Conservation (phyloP, 1,140 invertebrate genomes). For the Holcopasites calliopsidis region DNA sequence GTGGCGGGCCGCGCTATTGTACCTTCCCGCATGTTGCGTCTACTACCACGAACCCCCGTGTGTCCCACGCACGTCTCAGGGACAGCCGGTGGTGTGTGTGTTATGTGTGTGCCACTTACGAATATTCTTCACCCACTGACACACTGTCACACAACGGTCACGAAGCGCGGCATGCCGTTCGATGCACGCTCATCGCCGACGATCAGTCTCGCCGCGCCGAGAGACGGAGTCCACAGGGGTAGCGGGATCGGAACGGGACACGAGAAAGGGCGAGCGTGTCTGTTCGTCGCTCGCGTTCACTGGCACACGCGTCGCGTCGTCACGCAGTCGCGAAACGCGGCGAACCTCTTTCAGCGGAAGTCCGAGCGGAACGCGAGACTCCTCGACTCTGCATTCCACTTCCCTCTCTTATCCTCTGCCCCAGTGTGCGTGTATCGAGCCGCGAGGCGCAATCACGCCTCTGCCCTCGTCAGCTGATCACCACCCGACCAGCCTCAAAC, state of each 20-base stretch:
- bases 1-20: slow-evolving; percentile 62
- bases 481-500: not conserved
- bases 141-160: slow-evolving; percentile 20
- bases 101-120: slow-evolving; percentile 49
- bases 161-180: not conserved
- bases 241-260: not conserved
- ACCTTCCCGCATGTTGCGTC: slow-evolving; percentile 67
- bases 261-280: not conserved
- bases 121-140: slow-evolving; percentile 40
- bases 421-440: not conserved
- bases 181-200: not conserved
- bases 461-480: slow-evolving; percentile 28
- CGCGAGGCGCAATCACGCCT: not conserved
- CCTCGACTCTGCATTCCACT: not conserved
- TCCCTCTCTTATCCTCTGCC: not conserved
- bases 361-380: not conserved
- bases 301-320: not conserved
- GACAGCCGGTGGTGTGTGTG: slow-evolving; percentile 43
- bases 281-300: slow-evolving; percentile 1
- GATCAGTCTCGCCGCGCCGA: not conserved
- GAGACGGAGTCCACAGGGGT: slow-evolving; percentile 23
- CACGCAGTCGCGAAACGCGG: slow-evolving; percentile 11
- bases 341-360: not conserved
- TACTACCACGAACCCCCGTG: slow-evolving; percentile 60
- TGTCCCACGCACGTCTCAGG: slow-evolving; percentile 54